Evolutionary conservation across 2,888 invertebrate species (phyloP), one percentile per base, ranked within the genome.

Genomic region (Orthosia gothica): DNA sequence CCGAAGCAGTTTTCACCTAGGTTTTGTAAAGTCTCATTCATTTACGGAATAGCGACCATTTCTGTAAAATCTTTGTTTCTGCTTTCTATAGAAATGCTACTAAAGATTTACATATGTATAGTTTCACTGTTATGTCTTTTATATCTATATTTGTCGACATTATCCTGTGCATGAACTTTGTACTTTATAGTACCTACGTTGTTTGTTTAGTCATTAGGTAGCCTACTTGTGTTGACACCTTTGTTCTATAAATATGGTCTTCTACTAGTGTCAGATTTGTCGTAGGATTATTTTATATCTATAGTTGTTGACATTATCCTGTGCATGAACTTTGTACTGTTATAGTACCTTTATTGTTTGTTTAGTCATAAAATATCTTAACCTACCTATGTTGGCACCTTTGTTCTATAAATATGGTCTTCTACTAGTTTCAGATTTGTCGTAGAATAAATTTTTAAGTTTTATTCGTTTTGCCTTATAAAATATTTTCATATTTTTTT

Each of bases 331-430:
- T 57, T 64, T 49, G 67, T 40, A 55, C 59, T 45, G n/a, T 47
- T 23, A 63, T 13, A 26, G 26, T 23, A 74, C 26, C 26, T 26
- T 26, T n/a, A 5, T 40, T 66, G 71, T 55, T 66, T 52, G 64
- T 64, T 64, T 81, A 67, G 59, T 84, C 67, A 75, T 67, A n/a
- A n/a, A n/a, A n/a, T n/a, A n/a, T n/a, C n/a, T n/a, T n/a, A 67
- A 62, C 26, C 55, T 70, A 18, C 40, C 40, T 12, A 11, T 67
- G n/a, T 50, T 57, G 9, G 20, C 54, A 45, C 64, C 75, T 84
- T 84, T 85, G 82, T 76, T 85, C 52, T 70, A 23, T 55, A 23
- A 81, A 61, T 58, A 81, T 70, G 81, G 84, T 23, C 67, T 20
- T 61, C 52, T 59, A 52, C 12, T 47, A 11, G 15, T 49, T 59